Evolutionary conservation across 2,888 invertebrate genomes (phyloP), one percentile per base, ranked within the genome.

Genomic region (Plagiodera versicolora): DNA sequence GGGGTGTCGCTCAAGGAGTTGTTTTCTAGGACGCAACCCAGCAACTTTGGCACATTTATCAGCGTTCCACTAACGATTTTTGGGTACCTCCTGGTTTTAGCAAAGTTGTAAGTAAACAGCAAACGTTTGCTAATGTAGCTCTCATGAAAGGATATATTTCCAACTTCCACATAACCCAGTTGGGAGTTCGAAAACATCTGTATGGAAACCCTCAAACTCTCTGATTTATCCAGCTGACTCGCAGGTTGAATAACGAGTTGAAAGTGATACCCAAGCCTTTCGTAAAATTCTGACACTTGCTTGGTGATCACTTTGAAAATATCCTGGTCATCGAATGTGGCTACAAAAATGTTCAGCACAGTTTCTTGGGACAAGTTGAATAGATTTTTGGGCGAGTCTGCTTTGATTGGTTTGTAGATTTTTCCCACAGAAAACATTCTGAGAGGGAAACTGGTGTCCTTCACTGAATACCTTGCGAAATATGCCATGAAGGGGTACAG

Each of bases 121-220:
- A 95, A 81, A 60, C 94, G 83, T 77, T 92, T 91, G 69, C 91
- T 90, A 24, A 94, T 84, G 74, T 86, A 94, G 71, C 88, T 86
- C 9, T 86, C 87, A 71, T 87, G 89, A 47, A 89, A 74, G 17
- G 91, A 90, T 39, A 94, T 74, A 78, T 88, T 83, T 0, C 90
- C 94, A 44, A 93, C 85, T 81, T 90, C 89, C 11, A 92, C 75
- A 73, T 90, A 92, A 10, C 80, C 77, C 32, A 86, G 77, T 11
- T 83, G 75, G 65, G 85, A 82, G 9, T 84, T 83, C 0, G 92
- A 92, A 83, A 86, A 93, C 81, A 93, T 85, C 80, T 94, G 88
- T 67, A 94, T 83, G 1, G 85, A 84, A 0, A 89, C 80, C 64
- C 88, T 83, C 24, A 90, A 79, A 58, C 87, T 85, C 78, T 95